phyloP scores from a whole-genome alignment of 2,113 vertebrate genomes.

The Tor tambroides region DNA sequence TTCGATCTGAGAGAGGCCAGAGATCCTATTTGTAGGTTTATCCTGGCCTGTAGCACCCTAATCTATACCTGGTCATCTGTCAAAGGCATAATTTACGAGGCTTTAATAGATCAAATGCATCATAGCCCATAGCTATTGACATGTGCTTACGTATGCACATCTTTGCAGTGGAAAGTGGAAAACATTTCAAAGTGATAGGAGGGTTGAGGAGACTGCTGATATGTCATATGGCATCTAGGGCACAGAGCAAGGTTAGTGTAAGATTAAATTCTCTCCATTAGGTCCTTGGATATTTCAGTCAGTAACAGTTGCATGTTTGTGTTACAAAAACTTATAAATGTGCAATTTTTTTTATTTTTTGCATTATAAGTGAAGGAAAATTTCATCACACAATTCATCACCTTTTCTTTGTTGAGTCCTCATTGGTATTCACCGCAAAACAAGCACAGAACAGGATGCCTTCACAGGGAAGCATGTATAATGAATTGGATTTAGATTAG shows the following conservation, averaged over 20 bases:
- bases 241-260: conserved; percentile 25
- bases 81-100: conserved; percentile 26
- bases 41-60: not conserved
- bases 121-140: conserved; percentile 10
- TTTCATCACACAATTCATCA: not conserved
- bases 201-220: conserved; percentile 26
- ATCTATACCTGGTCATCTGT: conserved; percentile 32
- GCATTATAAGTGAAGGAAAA: not conserved
- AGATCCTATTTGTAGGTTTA: conserved; percentile 2
- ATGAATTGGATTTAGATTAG: conserved; percentile 64
- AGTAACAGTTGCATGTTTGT: not conserved
- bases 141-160: not conserved
- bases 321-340: not conserved
- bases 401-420: conserved; percentile 35
- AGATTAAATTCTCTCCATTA: conserved; percentile 1
- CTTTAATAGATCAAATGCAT: conserved; percentile 5
- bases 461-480: conserved; percentile 55
- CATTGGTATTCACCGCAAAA: conserved; percentile 43
- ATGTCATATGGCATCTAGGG: conserved; percentile 10
- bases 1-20: conserved; percentile 17
- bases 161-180: not conserved
- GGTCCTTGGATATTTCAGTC: not conserved
- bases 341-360: not conserved
- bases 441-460: conserved; percentile 36
- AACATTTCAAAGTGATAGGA: conserved; percentile 23